Conservation (phyloP, 2,888 invertebrate genomes). For the Drosophila seclusa region DNA sequence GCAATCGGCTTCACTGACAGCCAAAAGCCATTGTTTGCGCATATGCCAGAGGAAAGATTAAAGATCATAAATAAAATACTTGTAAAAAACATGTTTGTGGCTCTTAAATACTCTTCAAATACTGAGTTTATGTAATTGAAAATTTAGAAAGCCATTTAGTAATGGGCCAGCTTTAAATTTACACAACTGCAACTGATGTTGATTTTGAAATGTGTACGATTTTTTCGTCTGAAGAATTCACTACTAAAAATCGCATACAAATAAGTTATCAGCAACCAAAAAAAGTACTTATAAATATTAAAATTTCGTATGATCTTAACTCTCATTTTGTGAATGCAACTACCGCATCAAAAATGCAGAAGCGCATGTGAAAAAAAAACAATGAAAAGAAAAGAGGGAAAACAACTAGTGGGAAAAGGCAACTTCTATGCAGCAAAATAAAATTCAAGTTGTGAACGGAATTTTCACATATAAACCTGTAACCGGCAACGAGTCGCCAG, state of each 20-base stretch:
- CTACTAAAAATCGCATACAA: neutral
- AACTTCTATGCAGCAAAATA: slow-evolving; percentile 53
- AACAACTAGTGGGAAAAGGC: slow-evolving; percentile 6
- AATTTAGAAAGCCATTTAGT: neutral
- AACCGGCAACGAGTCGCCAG: slow-evolving; percentile 64
- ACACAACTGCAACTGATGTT: neutral
- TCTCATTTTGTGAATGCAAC: slow-evolving; percentile 56
- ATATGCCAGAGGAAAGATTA: neutral
- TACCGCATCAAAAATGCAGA: slow-evolving; percentile 50
- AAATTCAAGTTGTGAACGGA: slow-evolving; percentile 67
- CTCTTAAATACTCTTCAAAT: neutral
- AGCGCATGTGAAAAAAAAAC: slow-evolving; percentile 46
- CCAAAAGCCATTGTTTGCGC: slow-evolving; percentile 34
- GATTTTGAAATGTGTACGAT: neutral
- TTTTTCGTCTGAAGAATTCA: neutral
- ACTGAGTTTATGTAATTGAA: neutral
- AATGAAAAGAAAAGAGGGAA: slow-evolving; percentile 31
- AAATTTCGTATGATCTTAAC: slow-evolving; percentile 50
- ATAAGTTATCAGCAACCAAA: neutral
- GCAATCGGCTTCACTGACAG: slow-evolving; percentile 49
- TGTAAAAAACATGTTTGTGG: rapidly evolving
- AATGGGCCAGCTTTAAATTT: neutral
- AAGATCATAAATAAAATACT: neutral
- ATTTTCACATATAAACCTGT: slow-evolving; percentile 54
- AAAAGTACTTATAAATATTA: slow-evolving; percentile 25